Base-by-base conservation (phyloP, 2,888 invertebrate genomes). In the Eudasyphora cyanicolor region DNA sequence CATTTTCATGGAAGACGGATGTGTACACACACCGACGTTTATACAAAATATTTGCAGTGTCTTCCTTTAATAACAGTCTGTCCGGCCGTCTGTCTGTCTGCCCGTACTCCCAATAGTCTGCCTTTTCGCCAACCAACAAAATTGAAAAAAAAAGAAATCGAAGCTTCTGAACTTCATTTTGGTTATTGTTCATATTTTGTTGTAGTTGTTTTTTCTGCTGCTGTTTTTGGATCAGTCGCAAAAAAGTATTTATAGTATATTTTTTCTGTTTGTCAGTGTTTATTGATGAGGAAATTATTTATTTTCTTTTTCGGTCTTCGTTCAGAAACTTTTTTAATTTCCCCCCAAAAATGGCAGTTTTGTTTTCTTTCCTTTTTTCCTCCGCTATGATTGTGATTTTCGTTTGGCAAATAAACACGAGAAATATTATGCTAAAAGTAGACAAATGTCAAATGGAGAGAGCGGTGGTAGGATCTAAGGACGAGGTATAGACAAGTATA, bases 231-330 rank as follows among this genome's bases (percentile, higher is more conserved):
- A 38, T 19, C 62, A 54, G 29, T 0, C 54, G 38, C 73, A 64
- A 62, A 76, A 74, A 82, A 80, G 64, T 80, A 82, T 82, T 79
- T 80, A 70, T 76, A 76, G 81, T 60, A 82, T 75, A 38, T 81
- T n/a, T n/a, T 69, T 51, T 77, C 75, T 74, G 69, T 76, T 82
- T 51, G 21, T 24, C 38, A 57, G 82, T 88, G 89, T 87, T 90
- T 89, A 90, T 89, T 89, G 89, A 87, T 86, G 88, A 86, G 88
- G 88, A 88, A 90, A 89, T 89, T 89, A 90, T 90, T 90, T 89
- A 86, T 86, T 84, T 86, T 77, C 85, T 57, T 64, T 38, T 29
- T 38, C 21, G 0, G n/a, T 35, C 17, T 35, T 42, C n/a, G 21
- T 67, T 42, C 27, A 27, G 76, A 84, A 87, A 89, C 86, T 79